A percentile compares a stretch with the other conserved stretches of the same genome.
Conservation (phyloP, 2,888 invertebrate species). For the Eulithis prunata region DNA sequence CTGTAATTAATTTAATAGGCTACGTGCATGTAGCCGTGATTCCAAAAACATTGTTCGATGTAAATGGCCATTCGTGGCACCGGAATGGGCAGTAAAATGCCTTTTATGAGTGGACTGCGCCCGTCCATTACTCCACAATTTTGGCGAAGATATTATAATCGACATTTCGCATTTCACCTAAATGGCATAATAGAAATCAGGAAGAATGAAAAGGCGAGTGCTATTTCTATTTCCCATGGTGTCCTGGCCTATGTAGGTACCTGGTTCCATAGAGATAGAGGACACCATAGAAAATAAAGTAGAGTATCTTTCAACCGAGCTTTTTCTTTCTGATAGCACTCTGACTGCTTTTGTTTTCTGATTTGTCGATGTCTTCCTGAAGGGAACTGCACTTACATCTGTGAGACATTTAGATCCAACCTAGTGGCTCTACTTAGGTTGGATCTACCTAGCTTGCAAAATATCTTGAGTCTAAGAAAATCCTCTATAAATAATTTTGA, state of each 20-base stretch:
- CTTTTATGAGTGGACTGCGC: slow-evolving; percentile 73
- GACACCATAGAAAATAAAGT: too few species aligned
- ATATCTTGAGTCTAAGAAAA: too few species aligned
- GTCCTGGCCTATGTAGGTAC: background rate
- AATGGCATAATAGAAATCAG: slow-evolving; percentile 15
- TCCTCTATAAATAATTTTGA: too few species aligned
- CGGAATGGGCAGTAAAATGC: slow-evolving; percentile 73
- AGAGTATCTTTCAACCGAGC: too few species aligned
- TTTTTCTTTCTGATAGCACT: too few species aligned
- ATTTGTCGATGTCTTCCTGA: too few species aligned
- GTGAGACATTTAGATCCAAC: too few species aligned
- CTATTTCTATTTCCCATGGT: background rate
- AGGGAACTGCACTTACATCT: too few species aligned
- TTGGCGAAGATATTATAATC: slow-evolving; percentile 67
- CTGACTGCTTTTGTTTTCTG: too few species aligned
- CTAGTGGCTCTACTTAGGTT: too few species aligned
- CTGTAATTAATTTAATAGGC: slow-evolving; percentile 18
- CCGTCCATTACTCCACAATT: slow-evolving; percentile 67
- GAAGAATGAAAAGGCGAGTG: background rate
- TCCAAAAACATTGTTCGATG: slow-evolving; percentile 30
- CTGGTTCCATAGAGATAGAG: too few species aligned
- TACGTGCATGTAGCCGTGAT: slow-evolving; percentile 21
- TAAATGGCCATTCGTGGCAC: slow-evolving; percentile 61
- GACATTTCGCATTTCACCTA: slow-evolving; percentile 35
- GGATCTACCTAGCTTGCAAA: too few species aligned